phyloP scores from a whole-genome alignment of 2,888 invertebrate species.

The Pseudolycoriella hygida region DNA sequence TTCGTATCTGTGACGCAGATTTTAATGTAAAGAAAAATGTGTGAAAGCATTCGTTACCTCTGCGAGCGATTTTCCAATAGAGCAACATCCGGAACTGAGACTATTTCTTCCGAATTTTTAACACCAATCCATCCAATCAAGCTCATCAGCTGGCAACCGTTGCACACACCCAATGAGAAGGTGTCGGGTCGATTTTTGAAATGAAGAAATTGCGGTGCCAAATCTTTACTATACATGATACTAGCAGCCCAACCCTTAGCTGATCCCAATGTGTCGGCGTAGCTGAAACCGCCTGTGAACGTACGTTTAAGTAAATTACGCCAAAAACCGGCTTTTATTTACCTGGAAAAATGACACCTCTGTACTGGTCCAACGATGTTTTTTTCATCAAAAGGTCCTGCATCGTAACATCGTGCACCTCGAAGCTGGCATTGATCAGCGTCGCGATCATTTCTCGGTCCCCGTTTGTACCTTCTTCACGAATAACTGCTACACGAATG shows the following conservation, averaged over 20 bases:
- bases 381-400: constrained; percentile 61
- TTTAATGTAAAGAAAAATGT: neutral
- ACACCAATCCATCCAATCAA: constrained; percentile 81
- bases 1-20: constrained; percentile 30
- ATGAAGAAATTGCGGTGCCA: constrained; percentile 57
- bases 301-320: neutral
- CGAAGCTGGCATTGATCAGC: constrained; percentile 70
- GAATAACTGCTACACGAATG: constrained; percentile 69
- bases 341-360: constrained; percentile 81
- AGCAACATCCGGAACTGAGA: constrained; percentile 40
- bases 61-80: constrained; percentile 78
- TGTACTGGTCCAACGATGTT: constrained; percentile 59
- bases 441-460: constrained; percentile 95
- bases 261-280: constrained; percentile 90
- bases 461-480: constrained; percentile 90
- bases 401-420: constrained; percentile 90
- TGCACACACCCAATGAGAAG: constrained; percentile 95
- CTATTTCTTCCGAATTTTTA: constrained; percentile 27
- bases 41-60: constrained; percentile 35
- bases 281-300: constrained; percentile 86
- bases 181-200: constrained; percentile 65
- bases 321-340: neutral
- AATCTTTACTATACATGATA: constrained; percentile 56
- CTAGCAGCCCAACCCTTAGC: constrained; percentile 97
- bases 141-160: constrained; percentile 94